These are phyloP conservation scores for Fistularia commersonii DNA, from an alignment of 2,797 vertebrate species.

Conservation along the genomic window DNA sequence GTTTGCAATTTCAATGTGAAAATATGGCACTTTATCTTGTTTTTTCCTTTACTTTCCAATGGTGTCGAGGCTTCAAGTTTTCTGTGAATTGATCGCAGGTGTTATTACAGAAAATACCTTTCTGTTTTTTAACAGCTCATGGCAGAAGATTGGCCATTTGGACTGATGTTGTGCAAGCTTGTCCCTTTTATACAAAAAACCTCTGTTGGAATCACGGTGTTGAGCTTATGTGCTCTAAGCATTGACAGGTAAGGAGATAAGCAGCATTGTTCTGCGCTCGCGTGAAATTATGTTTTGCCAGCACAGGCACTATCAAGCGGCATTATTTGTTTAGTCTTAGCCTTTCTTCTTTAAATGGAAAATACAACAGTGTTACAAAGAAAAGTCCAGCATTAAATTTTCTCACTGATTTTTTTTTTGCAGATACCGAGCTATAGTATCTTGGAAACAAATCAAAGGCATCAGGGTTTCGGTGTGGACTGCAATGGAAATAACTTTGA, in stretches of 20 bases:
- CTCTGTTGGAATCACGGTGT: constrained; percentile 89
- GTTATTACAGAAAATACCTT: constrained; percentile 16
- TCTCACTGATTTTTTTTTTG: constrained; percentile 20
- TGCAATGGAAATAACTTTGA: constrained; percentile 85
- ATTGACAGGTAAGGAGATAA: constrained; percentile 85
- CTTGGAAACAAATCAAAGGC: constrained; percentile 88
- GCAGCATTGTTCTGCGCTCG: constrained; percentile 19
- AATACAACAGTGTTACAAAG: too few relatives aligned
- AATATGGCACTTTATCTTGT: constrained; percentile 1
- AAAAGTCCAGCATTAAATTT: too few relatives aligned
- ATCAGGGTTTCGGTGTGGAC: constrained; percentile 79
- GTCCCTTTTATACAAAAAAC: constrained; percentile 94
- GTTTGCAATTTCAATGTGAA: constrained; percentile 25
- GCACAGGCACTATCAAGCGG: neutral
- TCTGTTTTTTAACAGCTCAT: constrained; percentile 77
- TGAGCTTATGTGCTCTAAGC: constrained; percentile 91
- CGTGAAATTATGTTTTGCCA: constrained; percentile 5
- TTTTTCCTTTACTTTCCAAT: constrained; percentile 12
- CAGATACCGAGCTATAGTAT: constrained; percentile 90
- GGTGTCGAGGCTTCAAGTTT: neutral
- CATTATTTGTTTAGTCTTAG: too few relatives aligned
- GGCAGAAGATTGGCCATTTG: constrained; percentile 90
- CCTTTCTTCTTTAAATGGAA: too few relatives aligned
- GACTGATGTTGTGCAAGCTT: constrained; percentile 87
- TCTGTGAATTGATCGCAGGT: constrained; percentile 11